Conservation (phyloP, 2,113 vertebrate genomes). For the Ceyx cyanopectus region DNA sequence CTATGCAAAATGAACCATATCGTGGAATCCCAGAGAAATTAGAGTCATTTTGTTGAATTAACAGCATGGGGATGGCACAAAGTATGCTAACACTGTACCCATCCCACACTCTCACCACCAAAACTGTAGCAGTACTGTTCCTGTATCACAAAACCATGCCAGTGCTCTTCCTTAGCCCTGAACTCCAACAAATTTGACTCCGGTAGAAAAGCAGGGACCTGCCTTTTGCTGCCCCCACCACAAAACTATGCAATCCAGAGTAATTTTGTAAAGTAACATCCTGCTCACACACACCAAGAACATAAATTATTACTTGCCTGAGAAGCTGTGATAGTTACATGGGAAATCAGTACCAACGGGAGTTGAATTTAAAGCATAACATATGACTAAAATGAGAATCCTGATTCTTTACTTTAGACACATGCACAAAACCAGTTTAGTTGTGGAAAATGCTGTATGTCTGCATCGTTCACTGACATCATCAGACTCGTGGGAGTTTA, state of each 20-base stretch:
- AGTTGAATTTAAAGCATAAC: not conserved
- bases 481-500: not conserved
- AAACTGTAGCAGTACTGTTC: not conserved
- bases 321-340: not conserved
- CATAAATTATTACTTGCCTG: not conserved
- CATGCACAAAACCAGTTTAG: not conserved
- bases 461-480: not conserved
- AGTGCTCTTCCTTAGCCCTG: not conserved
- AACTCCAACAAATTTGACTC: not conserved
- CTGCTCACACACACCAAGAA: not conserved
- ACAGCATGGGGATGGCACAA: not conserved
- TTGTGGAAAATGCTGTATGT: not conserved
- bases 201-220: not conserved
- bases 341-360: not conserved
- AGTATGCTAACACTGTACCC: not conserved
- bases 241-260: not conserved
- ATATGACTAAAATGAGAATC: not conserved
- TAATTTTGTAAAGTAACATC: not conserved
- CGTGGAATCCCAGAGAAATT: not conserved
- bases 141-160: not conserved
- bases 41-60: constrained; percentile 25
- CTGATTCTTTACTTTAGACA: not conserved
- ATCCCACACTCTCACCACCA: not conserved
- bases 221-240: not conserved
- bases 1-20: not conserved